These are phyloP conservation scores for Melipona beecheii DNA, from an alignment of 2,888 invertebrate genomes.

Conservation along the genomic window DNA sequence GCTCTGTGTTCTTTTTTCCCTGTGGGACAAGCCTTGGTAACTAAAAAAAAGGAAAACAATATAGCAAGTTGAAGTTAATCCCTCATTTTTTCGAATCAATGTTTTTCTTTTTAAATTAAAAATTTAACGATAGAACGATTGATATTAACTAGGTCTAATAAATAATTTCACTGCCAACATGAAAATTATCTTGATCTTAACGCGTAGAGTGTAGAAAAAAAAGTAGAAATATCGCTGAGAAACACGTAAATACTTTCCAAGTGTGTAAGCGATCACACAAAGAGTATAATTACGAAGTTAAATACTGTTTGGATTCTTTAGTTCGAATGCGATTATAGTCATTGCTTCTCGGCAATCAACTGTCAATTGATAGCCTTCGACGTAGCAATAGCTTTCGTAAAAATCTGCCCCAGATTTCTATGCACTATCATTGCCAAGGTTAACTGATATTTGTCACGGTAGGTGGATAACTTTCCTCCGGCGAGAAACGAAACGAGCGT, in stretches of 20 bases:
- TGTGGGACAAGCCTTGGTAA: not conserved
- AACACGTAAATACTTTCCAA: not conserved
- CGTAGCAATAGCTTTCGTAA: slow-evolving; percentile 36
- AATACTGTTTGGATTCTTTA: too few relatives aligned
- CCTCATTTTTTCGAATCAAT: too few relatives aligned
- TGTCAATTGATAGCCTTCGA: not conserved
- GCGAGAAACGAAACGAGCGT: slow-evolving; percentile 33
- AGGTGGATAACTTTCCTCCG: slow-evolving; percentile 57
- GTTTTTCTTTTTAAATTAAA: too few relatives aligned
- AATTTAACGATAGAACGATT: not conserved
- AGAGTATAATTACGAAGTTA: not conserved
- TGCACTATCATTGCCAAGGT: slow-evolving; percentile 53
- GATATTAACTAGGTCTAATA: not conserved
- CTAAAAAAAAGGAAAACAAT: not conserved
- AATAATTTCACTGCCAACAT: not conserved
- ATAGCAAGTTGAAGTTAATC: not conserved
- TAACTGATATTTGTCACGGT: slow-evolving; percentile 54
- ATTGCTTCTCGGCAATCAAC: slow-evolving; percentile 1
- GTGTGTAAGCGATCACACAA: not conserved
- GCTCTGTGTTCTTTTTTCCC: not conserved
- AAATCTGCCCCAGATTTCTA: slow-evolving; percentile 57
- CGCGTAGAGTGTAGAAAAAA: not conserved
- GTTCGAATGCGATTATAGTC: not conserved
- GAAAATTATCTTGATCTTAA: not conserved
- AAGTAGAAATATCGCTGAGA: not conserved